Conservation (phyloP, 2,797 vertebrate genomes). For the Yasuhikotakia modesta region DNA sequence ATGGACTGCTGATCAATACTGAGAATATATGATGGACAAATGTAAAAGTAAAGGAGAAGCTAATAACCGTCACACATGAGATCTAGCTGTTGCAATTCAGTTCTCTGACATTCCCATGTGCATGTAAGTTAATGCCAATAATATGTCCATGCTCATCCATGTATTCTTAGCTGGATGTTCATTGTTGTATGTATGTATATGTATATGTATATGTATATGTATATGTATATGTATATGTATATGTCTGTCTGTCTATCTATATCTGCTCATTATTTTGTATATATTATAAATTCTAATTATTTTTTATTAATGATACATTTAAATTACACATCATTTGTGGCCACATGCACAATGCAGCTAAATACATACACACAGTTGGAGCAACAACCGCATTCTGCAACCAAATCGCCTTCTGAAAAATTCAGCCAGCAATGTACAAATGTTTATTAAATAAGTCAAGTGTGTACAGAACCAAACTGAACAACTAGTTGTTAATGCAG, state of each 20-base stretch:
- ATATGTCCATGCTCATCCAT: not conserved
- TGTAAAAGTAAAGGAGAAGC: constrained; percentile 46
- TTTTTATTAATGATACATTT: too few species aligned
- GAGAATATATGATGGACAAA: constrained; percentile 50
- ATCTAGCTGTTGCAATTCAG: not conserved
- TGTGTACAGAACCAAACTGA: constrained; percentile 3
- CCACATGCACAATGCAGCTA: too few species aligned
- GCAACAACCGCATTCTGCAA: not conserved
- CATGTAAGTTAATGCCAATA: not conserved
- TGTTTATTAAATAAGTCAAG: not conserved
- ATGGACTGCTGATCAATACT: constrained; percentile 45
- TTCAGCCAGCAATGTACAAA: not conserved
- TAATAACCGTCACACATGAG: constrained; percentile 49
- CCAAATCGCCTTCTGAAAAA: not conserved
- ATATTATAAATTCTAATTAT: too few species aligned
- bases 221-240: too few species aligned
- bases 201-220: too few species aligned
- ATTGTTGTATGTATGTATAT: not conserved
- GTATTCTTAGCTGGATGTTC: not conserved
- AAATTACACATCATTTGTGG: too few species aligned
- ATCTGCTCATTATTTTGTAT: too few species aligned
- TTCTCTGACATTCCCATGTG: not conserved
- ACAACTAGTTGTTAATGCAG: not conserved
- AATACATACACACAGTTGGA: not conserved
- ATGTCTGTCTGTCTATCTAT: too few species aligned